Evolutionary conservation across 2,113 vertebrate species (phyloP).

Genomic region (Pycnonotus jocosus): DNA sequence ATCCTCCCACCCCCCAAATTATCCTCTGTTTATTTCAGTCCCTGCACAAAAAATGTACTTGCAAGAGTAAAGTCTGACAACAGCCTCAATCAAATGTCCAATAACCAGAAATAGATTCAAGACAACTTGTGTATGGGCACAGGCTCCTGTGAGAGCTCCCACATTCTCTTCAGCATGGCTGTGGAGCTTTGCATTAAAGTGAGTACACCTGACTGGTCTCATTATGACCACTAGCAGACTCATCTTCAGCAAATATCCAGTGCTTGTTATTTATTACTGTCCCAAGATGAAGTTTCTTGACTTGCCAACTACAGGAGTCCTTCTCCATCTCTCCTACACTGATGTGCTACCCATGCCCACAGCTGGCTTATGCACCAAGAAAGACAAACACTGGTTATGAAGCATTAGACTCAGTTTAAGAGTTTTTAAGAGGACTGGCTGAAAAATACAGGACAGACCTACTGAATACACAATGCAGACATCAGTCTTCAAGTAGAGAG

Average conservation of each 20-base stretch:
- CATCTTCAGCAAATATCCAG: neutral
- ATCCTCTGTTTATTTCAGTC: neutral
- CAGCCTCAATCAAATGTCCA: neutral
- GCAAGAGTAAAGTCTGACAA: neutral
- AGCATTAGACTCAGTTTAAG: neutral
- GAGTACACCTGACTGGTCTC: neutral
- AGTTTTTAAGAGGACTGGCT: neutral
- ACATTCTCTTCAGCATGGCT: neutral
- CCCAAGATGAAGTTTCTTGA: neutral
- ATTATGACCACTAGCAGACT: neutral
- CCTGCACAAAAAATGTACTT: neutral
- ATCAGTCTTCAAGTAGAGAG: rapidly evolving
- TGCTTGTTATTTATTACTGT: neutral
- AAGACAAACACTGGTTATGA: neutral
- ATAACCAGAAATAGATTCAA: neutral
- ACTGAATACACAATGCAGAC: neutral
- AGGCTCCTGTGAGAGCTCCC: neutral
- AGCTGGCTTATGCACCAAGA: neutral
- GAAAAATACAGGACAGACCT: neutral
- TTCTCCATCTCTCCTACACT: neutral
- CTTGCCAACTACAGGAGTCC: neutral
- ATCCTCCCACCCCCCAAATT: neutral
- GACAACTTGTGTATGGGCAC: rapidly evolving
- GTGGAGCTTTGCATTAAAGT: neutral
- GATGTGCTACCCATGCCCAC: rapidly evolving